Evolutionary conservation across 2,888 invertebrate species (phyloP).

Genomic region (Scrobipalpa atriplicella): DNA sequence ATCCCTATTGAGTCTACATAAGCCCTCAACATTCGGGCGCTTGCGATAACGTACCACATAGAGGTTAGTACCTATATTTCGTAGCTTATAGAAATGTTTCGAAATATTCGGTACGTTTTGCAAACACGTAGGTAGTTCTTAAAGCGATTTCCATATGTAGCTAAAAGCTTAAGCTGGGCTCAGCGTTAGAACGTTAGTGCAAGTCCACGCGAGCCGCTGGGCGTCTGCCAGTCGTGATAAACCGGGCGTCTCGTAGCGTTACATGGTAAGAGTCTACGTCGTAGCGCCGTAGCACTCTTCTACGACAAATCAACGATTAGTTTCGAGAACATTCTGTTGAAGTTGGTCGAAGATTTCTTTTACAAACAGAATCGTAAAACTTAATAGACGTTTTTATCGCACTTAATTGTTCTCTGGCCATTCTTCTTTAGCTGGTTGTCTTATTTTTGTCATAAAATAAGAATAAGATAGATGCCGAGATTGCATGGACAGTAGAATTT

Average conservation of each 20-base stretch:
- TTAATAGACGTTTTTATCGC: too few relatives aligned
- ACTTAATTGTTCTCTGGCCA: too few relatives aligned
- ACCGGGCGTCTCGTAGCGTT: constrained; percentile 35
- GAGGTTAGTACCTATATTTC: background rate
- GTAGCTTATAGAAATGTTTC: background rate
- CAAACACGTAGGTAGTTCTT: background rate
- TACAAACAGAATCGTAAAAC: too few relatives aligned
- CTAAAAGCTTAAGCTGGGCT: constrained; percentile 1
- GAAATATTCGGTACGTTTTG: background rate
- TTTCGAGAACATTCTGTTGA: background rate
- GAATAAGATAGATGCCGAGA: too few relatives aligned
- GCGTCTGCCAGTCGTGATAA: constrained; percentile 45
- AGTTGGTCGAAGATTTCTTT: background rate
- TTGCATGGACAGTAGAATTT: too few relatives aligned
- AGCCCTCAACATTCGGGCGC: constrained; percentile 12
- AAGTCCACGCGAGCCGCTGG: constrained; percentile 36
- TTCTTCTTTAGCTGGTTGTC: too few relatives aligned
- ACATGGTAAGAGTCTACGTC: background rate
- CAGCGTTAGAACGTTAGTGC: background rate
- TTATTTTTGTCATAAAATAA: too few relatives aligned
- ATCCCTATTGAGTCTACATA: constrained; percentile 11
- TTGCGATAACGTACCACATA: constrained; percentile 11
- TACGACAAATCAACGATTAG: background rate
- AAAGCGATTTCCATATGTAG: background rate
- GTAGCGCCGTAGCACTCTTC: constrained; percentile 3